A percentile compares a stretch with the other conserved stretches of the same genome.
These are phyloP conservation scores for Bubo blakistoni DNA, from an alignment of 2,113 vertebrate genomes.

Conservation along the genomic window DNA sequence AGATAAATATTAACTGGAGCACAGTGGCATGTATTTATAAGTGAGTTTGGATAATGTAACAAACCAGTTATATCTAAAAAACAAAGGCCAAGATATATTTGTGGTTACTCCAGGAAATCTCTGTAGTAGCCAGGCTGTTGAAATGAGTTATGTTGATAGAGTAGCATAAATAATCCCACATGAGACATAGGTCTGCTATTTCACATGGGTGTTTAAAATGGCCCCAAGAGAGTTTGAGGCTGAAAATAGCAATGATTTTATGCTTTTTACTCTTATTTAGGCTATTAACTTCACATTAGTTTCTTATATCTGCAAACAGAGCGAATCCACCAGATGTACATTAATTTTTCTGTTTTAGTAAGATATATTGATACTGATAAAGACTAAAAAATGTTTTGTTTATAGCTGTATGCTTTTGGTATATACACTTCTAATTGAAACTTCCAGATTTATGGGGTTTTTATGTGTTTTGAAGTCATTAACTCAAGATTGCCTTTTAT, in stretches of 20 bases:
- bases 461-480: neutral
- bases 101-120: neutral
- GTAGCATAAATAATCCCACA: neutral
- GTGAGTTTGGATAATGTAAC: neutral
- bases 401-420: neutral
- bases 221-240: neutral
- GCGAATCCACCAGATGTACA: neutral
- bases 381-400: neutral
- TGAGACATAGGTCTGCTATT: neutral
- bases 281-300: neutral
- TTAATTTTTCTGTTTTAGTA: neutral
- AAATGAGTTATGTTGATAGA: slow-evolving; percentile 8
- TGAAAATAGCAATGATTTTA: slow-evolving; percentile 15
- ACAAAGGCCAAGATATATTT: neutral
- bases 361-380: neutral
- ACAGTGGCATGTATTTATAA: neutral
- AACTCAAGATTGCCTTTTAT: neutral
- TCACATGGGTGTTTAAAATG: neutral
- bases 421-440: neutral
- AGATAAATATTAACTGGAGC: neutral
- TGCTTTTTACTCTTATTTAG: neutral
- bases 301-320: neutral
- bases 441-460: neutral
- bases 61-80: neutral
- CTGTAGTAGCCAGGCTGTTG: neutral